Evolutionary conservation across 2,113 vertebrate genomes (phyloP), one percentile per base, ranked within the genome.

Genomic region (Podiceps cristatus): DNA sequence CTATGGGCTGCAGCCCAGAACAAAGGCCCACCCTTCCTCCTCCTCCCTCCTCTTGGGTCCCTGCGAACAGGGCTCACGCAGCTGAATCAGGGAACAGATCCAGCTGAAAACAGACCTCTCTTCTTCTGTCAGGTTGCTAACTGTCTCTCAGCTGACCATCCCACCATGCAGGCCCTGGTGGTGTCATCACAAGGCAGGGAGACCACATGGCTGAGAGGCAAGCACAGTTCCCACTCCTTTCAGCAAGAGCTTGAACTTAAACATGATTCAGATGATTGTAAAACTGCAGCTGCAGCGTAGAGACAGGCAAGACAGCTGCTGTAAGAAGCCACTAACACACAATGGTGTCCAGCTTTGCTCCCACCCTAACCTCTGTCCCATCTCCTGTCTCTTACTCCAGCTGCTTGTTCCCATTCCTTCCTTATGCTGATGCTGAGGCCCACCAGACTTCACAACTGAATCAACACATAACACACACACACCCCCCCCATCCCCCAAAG

Each of bases 1-100:
- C 75, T n/a, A 90, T 25, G 72, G 86, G 93, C 63, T 92, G n/a
- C 50, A 84, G 76, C 72, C 83, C 93, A 86, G 68, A 92, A 77
- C 5, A 8, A 73, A 94, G 76, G 47, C 20, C 58, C 68, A 92
- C 76, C 88, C 79, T 94, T 95, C 78, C 58, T 93, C 55, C 89
- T 95, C 44, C 88, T 93, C 85, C 81, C n/a, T 79, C 29, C 18
- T 82, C 35, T 45, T 31, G 40, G 42, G 50, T 86, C 23, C 45
- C 44, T 75, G 23, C 0, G 0, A 84, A 89, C 15, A 84, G 62
- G 50, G 42, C 60, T 87, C 37, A 31, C 18, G 53, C 18, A 86
- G 64, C 31, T 63, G 93, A 88, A 81, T 6, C 31, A 35, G 64
- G 55, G 47, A 86, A 86, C 0, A 1, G 59, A 74, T 44, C 59